These are phyloP conservation scores for Tribolium castaneum DNA, from an alignment of 1,140 invertebrate genomes.

Conservation along the genomic window DNA sequence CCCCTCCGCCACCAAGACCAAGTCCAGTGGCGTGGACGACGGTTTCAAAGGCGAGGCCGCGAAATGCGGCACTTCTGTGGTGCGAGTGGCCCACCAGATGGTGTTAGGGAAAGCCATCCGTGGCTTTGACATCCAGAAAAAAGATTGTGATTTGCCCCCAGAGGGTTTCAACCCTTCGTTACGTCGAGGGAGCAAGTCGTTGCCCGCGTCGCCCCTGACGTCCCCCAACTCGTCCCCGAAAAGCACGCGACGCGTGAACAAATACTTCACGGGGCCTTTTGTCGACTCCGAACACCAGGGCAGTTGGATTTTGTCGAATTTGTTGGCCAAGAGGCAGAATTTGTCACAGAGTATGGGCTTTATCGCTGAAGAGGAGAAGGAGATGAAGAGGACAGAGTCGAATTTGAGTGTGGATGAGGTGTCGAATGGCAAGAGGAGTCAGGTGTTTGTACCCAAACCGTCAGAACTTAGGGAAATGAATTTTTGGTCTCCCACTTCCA, in stretches of 20 bases:
- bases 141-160: slow-evolving; percentile 53
- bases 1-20: slow-evolving; percentile 60
- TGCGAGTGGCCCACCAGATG: slow-evolving; percentile 79
- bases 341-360: slow-evolving; percentile 66
- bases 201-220: slow-evolving; percentile 75
- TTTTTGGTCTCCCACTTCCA: slow-evolving; percentile 85
- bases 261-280: slow-evolving; percentile 67
- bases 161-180: slow-evolving; percentile 60
- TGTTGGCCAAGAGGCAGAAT: slow-evolving; percentile 63
- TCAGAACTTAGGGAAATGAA: slow-evolving; percentile 84
- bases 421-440: slow-evolving; percentile 45
- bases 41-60: slow-evolving; percentile 77
- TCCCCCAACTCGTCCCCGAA: slow-evolving; percentile 73
- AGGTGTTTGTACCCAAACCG: slow-evolving; percentile 71
- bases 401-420: slow-evolving; percentile 49
- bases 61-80: slow-evolving; percentile 77
- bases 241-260: slow-evolving; percentile 66
- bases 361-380: slow-evolving; percentile 61
- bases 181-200: slow-evolving; percentile 74
- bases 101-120: slow-evolving; percentile 68
- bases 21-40: slow-evolving; percentile 74
- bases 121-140: slow-evolving; percentile 51
- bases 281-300: slow-evolving; percentile 64
- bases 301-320: slow-evolving; percentile 67
- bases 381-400: slow-evolving; percentile 47